Evolutionary conservation across 2,797 vertebrate species (phyloP).

Genomic region (Ara ararauna): DNA sequence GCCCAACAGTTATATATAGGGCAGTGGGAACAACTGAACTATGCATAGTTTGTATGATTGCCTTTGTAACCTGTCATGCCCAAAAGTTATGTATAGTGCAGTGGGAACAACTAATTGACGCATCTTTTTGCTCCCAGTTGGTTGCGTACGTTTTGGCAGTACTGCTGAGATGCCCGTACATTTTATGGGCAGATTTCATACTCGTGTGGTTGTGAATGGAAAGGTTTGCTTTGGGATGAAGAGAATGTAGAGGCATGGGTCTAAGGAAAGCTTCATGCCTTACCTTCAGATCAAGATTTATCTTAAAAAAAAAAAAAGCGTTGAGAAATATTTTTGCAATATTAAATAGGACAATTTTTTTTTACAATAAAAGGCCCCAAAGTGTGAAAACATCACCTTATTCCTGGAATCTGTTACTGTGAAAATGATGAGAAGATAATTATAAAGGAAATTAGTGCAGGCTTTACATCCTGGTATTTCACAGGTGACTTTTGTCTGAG

Average conservation of each 20-base stretch:
- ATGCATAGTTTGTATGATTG: too few relatives aligned
- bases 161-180: not conserved
- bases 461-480: not conserved
- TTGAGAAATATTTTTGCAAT: not conserved
- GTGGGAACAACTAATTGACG: not conserved
- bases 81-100: not conserved
- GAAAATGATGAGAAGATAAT: not conserved
- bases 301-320: not conserved
- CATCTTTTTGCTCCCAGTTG: not conserved
- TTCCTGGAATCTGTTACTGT: not conserved
- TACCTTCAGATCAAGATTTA: not conserved
- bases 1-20: not conserved
- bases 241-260: accelerated
- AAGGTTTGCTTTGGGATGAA: not conserved
- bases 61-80: not conserved
- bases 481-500: not conserved
- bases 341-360: not conserved
- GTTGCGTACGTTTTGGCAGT: accelerated
- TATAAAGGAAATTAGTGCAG: not conserved
- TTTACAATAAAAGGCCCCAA: not conserved
- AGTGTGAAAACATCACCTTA: not conserved
- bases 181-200: not conserved
- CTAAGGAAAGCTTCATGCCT: not conserved
- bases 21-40: not conserved
- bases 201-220: not conserved